phyloP scores from a whole-genome alignment of 2,113 vertebrate genomes.

The Maccullochella peelii region DNA sequence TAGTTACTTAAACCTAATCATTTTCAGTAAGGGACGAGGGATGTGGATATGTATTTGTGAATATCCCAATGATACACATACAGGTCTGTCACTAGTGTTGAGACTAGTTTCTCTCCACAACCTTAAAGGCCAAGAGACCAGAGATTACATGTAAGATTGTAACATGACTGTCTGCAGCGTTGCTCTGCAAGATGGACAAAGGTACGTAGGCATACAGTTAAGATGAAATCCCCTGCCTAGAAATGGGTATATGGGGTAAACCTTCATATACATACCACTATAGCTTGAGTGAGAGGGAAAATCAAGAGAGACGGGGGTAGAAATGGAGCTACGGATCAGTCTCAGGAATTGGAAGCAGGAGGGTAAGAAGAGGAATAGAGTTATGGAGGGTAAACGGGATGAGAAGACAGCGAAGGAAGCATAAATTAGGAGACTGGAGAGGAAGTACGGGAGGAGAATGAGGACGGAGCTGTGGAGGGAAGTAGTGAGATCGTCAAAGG shows the following conservation, averaged over 20 bases:
- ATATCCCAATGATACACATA: too few relatives aligned
- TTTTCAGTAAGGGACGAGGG: neutral
- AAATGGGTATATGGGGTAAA: too few relatives aligned
- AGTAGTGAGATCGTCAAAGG: neutral
- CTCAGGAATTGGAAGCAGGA: neutral
- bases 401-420: neutral
- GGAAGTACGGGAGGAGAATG: conserved; percentile 10
- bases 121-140: too few relatives aligned
- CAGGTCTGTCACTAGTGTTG: neutral
- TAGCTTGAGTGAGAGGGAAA: neutral
- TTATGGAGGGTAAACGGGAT: neutral
- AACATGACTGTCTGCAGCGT: neutral
- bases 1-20: neutral
- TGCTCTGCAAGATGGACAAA: neutral
- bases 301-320: too few relatives aligned
- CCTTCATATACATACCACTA: too few relatives aligned
- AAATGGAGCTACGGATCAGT: neutral
- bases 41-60: neutral
- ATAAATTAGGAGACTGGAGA: neutral
- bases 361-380: neutral
- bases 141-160: neutral
- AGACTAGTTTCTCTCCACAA: neutral
- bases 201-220: neutral
- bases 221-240: neutral
- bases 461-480: conserved; percentile 12